Evolutionary conservation across 1,140 invertebrate genomes (phyloP).

Genomic region (Eciton burchellii): DNA sequence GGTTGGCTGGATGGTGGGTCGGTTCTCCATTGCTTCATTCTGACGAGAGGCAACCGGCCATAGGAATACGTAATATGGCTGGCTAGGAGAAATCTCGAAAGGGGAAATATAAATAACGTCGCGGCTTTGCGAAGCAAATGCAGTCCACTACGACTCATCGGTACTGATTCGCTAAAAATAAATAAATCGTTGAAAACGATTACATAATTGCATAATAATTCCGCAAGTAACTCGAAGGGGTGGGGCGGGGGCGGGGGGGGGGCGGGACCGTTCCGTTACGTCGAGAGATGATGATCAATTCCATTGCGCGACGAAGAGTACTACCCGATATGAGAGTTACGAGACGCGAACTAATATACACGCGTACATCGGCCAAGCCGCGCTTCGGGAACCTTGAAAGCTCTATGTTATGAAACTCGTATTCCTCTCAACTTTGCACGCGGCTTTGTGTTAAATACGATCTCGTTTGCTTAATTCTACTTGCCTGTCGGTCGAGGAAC

Average conservation of each 20-base stretch:
- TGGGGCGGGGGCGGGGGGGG: too few species aligned
- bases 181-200: too few species aligned
- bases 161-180: neutral
- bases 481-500: neutral
- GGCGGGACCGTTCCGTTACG: too few species aligned
- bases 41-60: constrained; percentile 77
- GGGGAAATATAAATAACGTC: constrained; percentile 29
- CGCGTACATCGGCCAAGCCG: neutral
- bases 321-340: too few species aligned
- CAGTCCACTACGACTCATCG: neutral
- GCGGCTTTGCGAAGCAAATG: neutral
- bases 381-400: neutral
- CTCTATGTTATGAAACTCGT: neutral
- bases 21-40: constrained; percentile 83
- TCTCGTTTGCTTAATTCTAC: neutral
- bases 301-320: too few species aligned
- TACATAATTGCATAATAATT: too few species aligned
- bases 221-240: too few species aligned
- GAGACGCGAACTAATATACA: too few species aligned
- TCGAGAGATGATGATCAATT: too few species aligned
- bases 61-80: constrained; percentile 69
- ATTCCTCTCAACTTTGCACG: constrained; percentile 2
- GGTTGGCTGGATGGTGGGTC: constrained; percentile 75
- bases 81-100: constrained; percentile 10
- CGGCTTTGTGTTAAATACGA: too few species aligned